Percentiles rank a stretch among this genome's conserved stretches.
Conservation (phyloP, 2,888 invertebrate species). For the Heliothis peltigera region DNA sequence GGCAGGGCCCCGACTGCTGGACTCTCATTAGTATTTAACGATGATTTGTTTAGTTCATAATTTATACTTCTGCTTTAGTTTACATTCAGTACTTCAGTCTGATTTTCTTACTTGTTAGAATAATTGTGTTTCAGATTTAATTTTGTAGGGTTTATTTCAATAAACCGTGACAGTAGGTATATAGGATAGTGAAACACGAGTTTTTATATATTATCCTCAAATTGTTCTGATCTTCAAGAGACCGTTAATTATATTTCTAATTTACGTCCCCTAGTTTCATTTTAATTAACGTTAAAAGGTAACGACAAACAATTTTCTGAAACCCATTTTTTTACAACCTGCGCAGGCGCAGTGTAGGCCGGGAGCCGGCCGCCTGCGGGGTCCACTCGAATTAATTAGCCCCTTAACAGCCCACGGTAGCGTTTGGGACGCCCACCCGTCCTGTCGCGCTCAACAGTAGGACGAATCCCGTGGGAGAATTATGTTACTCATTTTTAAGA, state of each 20-base stretch:
- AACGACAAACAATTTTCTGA: no score
- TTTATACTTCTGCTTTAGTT: constrained; percentile 38
- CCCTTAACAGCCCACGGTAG: constrained; percentile 43
- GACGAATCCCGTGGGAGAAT: neutral
- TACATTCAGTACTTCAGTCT: constrained; percentile 19
- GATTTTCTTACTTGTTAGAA: constrained; percentile 16
- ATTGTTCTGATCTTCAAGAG: no score
- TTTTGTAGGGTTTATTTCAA: neutral
- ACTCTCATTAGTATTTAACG: constrained; percentile 57
- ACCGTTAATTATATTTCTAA: no score
- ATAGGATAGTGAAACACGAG: neutral
- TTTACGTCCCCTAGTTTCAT: no score
- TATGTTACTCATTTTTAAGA: neutral
- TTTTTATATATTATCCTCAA: no score
- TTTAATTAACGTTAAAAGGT: no score
- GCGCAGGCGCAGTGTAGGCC: constrained; percentile 57
- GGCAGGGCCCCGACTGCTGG: constrained; percentile 42
- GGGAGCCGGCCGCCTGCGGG: constrained; percentile 60
- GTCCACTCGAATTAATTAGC: constrained; percentile 64
- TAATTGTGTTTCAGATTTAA: neutral
- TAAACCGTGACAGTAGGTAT: neutral
- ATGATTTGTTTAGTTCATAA: constrained; percentile 52
- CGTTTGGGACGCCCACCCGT: constrained; percentile 64
- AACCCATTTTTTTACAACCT: constrained; percentile 28
- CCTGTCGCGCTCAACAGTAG: constrained; percentile 28